A percentile compares a stretch with the other conserved stretches of the same genome.
Conservation (phyloP, 2,113 vertebrate species). For the Chaetodon auriga region DNA sequence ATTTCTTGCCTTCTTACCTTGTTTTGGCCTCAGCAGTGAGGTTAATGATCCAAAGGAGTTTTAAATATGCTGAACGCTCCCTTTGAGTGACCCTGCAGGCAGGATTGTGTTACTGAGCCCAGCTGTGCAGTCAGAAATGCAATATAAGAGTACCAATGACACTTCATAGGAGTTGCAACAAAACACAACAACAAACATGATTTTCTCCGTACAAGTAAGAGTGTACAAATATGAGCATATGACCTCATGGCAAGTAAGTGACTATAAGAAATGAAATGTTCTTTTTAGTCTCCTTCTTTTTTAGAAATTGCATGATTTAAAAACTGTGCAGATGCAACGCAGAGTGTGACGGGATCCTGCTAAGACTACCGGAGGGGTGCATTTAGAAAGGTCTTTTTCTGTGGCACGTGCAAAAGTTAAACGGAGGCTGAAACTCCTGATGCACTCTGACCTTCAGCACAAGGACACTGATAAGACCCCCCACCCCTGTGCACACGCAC, state of each 20-base stretch:
- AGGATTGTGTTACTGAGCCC: conserved; percentile 12
- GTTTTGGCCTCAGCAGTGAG: neutral
- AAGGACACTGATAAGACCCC: conserved; percentile 66
- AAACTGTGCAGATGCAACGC: neutral
- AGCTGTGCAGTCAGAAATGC: neutral
- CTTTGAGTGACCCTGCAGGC: neutral
- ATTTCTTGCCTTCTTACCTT: neutral
- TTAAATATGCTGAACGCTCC: neutral
- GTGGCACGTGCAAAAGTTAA: conserved; percentile 31
- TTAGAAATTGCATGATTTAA: neutral
- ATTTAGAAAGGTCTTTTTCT: neutral
- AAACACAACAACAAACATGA: neutral
- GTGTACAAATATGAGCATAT: neutral
- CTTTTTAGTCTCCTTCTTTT: neutral
- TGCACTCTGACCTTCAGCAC: conserved; percentile 41
- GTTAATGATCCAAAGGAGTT: neutral
- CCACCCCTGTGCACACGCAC: neutral
- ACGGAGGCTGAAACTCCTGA: conserved; percentile 22
- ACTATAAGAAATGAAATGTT: neutral
- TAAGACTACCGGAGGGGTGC: neutral
- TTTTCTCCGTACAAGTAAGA: neutral
- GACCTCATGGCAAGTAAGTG: neutral
- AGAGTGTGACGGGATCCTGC: neutral
- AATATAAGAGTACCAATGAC: neutral
- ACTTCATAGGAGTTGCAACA: neutral